Base-by-base conservation (phyloP, 2,888 invertebrate genomes). In the Helicoverpa assulta region DNA sequence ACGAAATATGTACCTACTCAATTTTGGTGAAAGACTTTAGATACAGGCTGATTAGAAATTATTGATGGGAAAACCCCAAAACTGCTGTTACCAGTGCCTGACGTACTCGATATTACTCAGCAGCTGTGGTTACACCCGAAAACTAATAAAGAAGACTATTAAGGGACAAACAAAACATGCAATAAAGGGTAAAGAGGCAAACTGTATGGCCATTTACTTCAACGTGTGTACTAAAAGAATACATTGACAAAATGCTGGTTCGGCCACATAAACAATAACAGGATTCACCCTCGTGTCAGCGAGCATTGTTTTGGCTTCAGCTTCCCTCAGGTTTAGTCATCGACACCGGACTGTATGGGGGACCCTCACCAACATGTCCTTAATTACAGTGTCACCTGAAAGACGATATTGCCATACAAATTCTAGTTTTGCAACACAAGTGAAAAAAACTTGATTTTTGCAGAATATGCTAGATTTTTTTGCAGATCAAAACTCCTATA, bases 321-420 rank as follows among this genome's bases (percentile, higher is more conserved):
- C 91, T 92, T 93, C 94, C 95, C 92, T 89, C 85, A 86, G 87
- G 87, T 82, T 87, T 93, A 91, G 93, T 94, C 92, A 94, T 93
- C 92, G 95, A 95, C 90, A 94, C 94, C 94, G 88, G 83, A 80
- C 69, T 78, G 79, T 77, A 75, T 84, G 86, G 90, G 88, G 86
- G 88, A 85, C 71, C 69, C 64, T 81, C 79, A 83, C 81, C 85
- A 85, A 90, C 88, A 88, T 89, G 86, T 82, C 86, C 86, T 84
- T 88, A 89, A 89, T 88, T 88, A 87, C 87, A 77, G 51, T 70
- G 69, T 74, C 78, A 85, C 85, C 83, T 84, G 82, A 85, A 69
- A 56, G 59, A 59, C 67, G 67, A 76, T 76, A 76, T 62, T 72
- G 73, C 69, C 69, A 52, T 37, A 18, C 43, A 6, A 37, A 54